Evolutionary conservation across 2,113 vertebrate species (phyloP).

Genomic region (Solea solea): DNA sequence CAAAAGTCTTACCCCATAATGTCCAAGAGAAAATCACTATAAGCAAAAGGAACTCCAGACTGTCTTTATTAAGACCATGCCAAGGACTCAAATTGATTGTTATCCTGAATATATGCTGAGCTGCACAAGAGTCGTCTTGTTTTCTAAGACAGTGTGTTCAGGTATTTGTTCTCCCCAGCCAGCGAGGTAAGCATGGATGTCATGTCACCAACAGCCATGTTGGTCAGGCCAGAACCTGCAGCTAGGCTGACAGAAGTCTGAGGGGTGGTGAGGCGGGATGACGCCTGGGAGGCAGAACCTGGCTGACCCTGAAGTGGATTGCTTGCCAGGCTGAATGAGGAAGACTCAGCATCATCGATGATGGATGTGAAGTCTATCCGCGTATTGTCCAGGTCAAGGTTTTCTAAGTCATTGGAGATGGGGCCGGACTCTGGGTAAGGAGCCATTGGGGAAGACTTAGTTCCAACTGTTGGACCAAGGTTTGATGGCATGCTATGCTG

Average conservation of each 20-base stretch:
- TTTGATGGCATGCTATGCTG: slow-evolving; percentile 64
- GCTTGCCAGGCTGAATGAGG: slow-evolving; percentile 79
- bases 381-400: slow-evolving; percentile 94
- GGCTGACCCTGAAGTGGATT: slow-evolving; percentile 67
- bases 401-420: slow-evolving; percentile 90
- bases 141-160: slow-evolving; percentile 88
- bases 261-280: slow-evolving; percentile 82
- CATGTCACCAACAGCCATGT: slow-evolving; percentile 99
- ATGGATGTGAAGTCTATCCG: slow-evolving; percentile 98
- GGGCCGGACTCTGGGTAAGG: slow-evolving; percentile 84
- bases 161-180: slow-evolving; percentile 94
- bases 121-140: slow-evolving; percentile 2
- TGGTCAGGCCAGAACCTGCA: slow-evolving; percentile 82
- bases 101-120: slow-evolving; percentile 9
- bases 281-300: slow-evolving; percentile 78
- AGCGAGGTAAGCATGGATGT: slow-evolving; percentile 93
- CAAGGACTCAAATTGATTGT: slow-evolving; percentile 35
- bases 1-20: slow-evolving; percentile 15
- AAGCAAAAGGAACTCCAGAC: slow-evolving; percentile 20
- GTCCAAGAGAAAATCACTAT: slow-evolving; percentile 7
- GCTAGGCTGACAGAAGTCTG: slow-evolving; percentile 77
- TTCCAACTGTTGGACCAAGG: slow-evolving; percentile 65
- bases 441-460: slow-evolving; percentile 80
- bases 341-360: slow-evolving; percentile 89
- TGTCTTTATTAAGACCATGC: slow-evolving; percentile 17